phyloP scores from a whole-genome alignment of 2,797 vertebrate species.

The Acanthis flammea region DNA sequence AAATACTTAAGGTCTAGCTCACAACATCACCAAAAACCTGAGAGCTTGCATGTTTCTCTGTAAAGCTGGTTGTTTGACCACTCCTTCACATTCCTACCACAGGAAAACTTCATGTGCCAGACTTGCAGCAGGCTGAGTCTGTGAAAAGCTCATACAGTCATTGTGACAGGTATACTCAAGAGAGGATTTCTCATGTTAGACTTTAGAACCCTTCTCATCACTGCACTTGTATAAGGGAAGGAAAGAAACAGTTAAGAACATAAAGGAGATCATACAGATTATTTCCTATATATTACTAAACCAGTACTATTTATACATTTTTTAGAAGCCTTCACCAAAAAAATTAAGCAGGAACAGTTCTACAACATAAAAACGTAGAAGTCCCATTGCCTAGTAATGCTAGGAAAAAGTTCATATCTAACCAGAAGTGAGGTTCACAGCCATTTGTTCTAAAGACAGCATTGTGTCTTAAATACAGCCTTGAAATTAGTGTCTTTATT shows the following conservation, averaged over 20 bases:
- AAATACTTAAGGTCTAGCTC: not conserved
- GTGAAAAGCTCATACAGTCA: not conserved
- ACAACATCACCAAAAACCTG: not conserved
- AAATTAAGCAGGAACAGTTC: not conserved
- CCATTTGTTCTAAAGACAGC: not conserved
- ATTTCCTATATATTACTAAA: not conserved
- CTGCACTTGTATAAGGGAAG: not conserved
- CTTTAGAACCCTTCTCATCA: not conserved
- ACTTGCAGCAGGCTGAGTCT: accelerated
- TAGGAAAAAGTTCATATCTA: not conserved
- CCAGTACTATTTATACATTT: not conserved
- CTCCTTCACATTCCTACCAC: not conserved
- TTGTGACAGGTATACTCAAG: not conserved
- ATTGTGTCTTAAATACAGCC: not conserved
- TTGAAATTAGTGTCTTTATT: slow-evolving; percentile 1
- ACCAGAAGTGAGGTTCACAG: not conserved
- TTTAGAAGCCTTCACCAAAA: not conserved
- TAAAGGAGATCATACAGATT: not conserved
- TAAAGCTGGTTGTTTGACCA: not conserved
- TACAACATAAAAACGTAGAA: not conserved
- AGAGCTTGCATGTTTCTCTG: not conserved
- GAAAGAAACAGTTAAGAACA: not conserved
- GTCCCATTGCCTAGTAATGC: not conserved
- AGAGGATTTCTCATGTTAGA: not conserved
- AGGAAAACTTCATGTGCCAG: not conserved